A percentile compares a stretch with the other conserved stretches of the same genome.
Evolutionary conservation across 2,797 vertebrate genomes (phyloP).

Genomic region (Crocidura indochinensis): DNA sequence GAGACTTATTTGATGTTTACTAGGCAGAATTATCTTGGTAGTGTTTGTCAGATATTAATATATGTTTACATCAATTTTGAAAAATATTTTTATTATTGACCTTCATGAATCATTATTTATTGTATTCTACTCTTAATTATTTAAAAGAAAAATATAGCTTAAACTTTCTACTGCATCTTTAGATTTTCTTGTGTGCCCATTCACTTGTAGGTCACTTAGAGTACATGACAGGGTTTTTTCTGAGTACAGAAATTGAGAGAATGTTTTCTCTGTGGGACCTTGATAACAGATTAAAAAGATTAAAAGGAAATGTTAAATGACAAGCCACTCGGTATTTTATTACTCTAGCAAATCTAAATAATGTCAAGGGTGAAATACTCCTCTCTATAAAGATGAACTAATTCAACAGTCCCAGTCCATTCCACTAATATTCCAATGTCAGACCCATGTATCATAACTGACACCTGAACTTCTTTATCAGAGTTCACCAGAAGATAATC

Average conservation of each 20-base stretch:
- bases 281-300: constrained; percentile 14
- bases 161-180: neutral
- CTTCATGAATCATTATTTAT: neutral
- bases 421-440: neutral
- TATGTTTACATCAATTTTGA: neutral
- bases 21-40: neutral
- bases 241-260: neutral
- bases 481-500: neutral
- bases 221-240: neutral
- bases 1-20: neutral
- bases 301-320: constrained; percentile 12
- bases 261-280: neutral
- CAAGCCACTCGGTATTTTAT: neutral
- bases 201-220: neutral
- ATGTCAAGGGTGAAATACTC: constrained; percentile 30
- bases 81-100: constrained; percentile 10
- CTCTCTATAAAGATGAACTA: neutral
- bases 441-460: neutral
- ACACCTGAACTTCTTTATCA: constrained; percentile 47
- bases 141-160: constrained; percentile 27
- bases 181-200: neutral
- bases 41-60: constrained; percentile 23
- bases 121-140: constrained; percentile 17
- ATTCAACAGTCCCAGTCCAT: neutral
- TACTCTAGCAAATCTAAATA: neutral